Base-by-base conservation (phyloP, 2,797 vertebrate genomes). In the Selene dorsalis region DNA sequence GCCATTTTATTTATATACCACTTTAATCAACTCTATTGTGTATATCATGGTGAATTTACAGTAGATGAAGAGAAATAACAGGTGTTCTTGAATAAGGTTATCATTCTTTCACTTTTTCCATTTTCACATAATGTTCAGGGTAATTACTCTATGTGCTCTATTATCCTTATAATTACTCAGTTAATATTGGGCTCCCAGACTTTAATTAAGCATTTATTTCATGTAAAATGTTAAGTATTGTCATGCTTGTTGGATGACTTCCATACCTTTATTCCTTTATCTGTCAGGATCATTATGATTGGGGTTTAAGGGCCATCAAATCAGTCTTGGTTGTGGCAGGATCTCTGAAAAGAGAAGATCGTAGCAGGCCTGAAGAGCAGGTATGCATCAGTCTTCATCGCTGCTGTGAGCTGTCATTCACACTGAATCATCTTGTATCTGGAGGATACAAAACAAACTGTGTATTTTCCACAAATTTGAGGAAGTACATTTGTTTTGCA, bases 261-360 rank as follows among this genome's bases (percentile, higher is more conserved):
- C 5, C 3, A 35, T 8, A 8, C 7, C 2, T 45, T 45, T 1
- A 18, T 72, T 0, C 28, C 14, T 39, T 6, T 32, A 12, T 84
- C 26, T 85, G 35, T 28, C 75, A 96, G 94, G 93, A 96, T 91
- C 96, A 95, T 77, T 96, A 92, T 83, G 92, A 94, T 45, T 94
- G 95, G 94, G 89, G 92, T 62, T 89, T 96, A 75, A 93, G 95
- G 65, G 94, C 94, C 58, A 96, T 96, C 79, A 95, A 96, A 87
- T 96, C 96, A 13, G 91, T 95, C 43, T 91, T 96, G 73, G 88
- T 96, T 73, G 95, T 95, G 17, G 94, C 94, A 59, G 94, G 94
- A 20, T 95, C 95, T 6, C 88, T 96, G 53, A 96, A 96, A 88
- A 84, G 94, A 79, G 94, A 93, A 55, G 92, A 94, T 11, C 90